Percentiles rank a stretch among this genome's conserved stretches.
Evolutionary conservation across 1,140 invertebrate species (phyloP).

Genomic region (Zophobas atratus): DNA sequence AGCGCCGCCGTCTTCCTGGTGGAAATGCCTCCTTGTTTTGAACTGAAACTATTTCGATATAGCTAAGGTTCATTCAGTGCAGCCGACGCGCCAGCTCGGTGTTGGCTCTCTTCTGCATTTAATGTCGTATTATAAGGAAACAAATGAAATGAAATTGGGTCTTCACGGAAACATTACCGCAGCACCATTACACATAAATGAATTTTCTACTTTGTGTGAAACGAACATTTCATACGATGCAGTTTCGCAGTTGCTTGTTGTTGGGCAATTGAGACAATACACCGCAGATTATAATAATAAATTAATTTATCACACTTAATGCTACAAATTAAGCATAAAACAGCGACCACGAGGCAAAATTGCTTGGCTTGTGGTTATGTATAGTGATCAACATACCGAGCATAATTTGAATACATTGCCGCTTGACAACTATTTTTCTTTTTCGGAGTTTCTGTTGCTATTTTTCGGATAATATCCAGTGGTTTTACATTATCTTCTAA

Average conservation of each 20-base stretch:
- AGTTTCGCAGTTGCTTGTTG: slow-evolving; percentile 23
- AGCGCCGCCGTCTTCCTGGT: not conserved
- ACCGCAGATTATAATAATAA: slow-evolving; percentile 12
- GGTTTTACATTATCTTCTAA: too few species aligned
- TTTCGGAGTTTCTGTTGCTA: too few species aligned
- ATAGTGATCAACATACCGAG: too few species aligned
- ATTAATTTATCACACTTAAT: not conserved
- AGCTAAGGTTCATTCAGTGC: slow-evolving; percentile 14
- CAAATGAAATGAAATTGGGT: slow-evolving; percentile 51
- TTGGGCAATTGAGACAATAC: slow-evolving; percentile 26
- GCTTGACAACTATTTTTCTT: too few species aligned
- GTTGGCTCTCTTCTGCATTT: slow-evolving; percentile 29
- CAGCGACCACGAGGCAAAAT: not conserved
- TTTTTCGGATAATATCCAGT: too few species aligned
- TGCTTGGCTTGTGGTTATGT: not conserved
- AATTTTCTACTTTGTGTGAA: slow-evolving; percentile 40
- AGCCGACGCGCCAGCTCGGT: not conserved
- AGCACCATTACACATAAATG: slow-evolving; percentile 39
- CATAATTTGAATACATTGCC: too few species aligned
- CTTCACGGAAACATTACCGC: slow-evolving; percentile 46
- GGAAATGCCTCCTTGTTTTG: slow-evolving; percentile 4
- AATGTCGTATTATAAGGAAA: slow-evolving; percentile 47
- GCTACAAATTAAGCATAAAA: not conserved
- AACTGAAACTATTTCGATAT: not conserved
- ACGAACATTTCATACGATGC: slow-evolving; percentile 44